Evolutionary conservation across 1,140 invertebrate species (phyloP).

Genomic region (Diplogasteroides magnus): DNA sequence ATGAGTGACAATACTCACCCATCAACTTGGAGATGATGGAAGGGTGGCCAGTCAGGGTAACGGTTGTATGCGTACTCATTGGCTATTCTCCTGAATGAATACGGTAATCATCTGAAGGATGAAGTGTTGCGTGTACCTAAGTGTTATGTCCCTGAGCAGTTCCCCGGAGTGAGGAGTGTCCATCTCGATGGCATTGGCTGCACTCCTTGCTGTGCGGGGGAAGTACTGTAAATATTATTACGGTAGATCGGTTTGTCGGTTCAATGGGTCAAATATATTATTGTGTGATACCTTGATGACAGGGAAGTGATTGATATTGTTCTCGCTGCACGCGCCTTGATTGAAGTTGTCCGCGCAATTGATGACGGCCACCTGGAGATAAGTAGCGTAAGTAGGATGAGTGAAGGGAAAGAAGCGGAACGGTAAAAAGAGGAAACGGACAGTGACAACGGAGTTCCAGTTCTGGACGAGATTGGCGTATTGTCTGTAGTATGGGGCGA

Average conservation of each 20-base stretch:
- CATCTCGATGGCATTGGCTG: slow-evolving; percentile 38
- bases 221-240: slow-evolving; percentile 41
- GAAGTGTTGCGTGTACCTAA: no score
- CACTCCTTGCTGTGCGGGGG: slow-evolving; percentile 36
- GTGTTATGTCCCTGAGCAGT: slow-evolving; percentile 44
- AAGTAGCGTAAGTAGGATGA: neutral
- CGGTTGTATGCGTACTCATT: slow-evolving; percentile 45
- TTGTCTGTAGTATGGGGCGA: slow-evolving; percentile 49
- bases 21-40: slow-evolving; percentile 5
- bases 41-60: slow-evolving; percentile 15
- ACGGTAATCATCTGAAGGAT: no score
- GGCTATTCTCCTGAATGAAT: no score
- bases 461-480: slow-evolving; percentile 42
- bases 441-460: slow-evolving; percentile 46
- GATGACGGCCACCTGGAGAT: slow-evolving; percentile 37
- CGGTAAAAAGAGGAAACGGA: neutral
- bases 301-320: slow-evolving; percentile 47
- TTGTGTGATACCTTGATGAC: slow-evolving; percentile 46
- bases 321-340: slow-evolving; percentile 44
- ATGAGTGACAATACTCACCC: no score
- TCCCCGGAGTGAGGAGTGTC: slow-evolving; percentile 48
- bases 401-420: neutral
- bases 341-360: slow-evolving; percentile 55
- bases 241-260: neutral
- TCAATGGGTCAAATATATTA: neutral